Percentiles rank a stretch among this genome's conserved stretches.
Evolutionary conservation across 2,888 invertebrate species (phyloP).

Genomic region (Heteromurus nitidus): DNA sequence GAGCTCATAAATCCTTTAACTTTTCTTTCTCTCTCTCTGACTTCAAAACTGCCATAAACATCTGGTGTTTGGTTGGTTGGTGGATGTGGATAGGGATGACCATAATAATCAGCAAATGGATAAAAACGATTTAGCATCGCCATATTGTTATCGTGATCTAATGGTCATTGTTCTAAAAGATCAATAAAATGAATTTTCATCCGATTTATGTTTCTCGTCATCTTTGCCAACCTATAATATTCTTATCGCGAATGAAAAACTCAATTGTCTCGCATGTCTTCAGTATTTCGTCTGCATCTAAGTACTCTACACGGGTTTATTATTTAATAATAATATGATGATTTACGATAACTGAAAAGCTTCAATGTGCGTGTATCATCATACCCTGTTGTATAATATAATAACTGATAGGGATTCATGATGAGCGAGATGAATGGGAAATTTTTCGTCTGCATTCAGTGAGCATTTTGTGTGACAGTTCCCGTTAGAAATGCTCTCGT

Average conservation of each 20-base stretch:
- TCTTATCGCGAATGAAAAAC: no score
- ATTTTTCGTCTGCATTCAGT: not conserved
- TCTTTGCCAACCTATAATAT: not conserved
- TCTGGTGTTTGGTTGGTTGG: constrained; percentile 4
- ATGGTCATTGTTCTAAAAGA: constrained; percentile 30
- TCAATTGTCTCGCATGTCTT: constrained; percentile 13
- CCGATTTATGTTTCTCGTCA: not conserved
- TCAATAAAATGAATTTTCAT: constrained; percentile 4
- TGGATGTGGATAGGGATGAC: constrained; percentile 9
- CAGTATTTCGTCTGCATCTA: not conserved
- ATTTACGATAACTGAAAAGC: constrained; percentile 15
- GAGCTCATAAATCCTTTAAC: constrained; percentile 23
- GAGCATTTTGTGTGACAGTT: constrained; percentile 12
- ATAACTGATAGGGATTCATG: constrained; percentile 10
- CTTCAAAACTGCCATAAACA: constrained; percentile 3
- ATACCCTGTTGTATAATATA: not conserved
- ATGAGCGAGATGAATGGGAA: not conserved
- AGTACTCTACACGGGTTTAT: not conserved
- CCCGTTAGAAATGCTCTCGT: constrained; percentile 25
- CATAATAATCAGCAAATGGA: constrained; percentile 8
- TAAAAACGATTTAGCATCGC: constrained; percentile 15
- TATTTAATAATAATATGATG: constrained; percentile 11
- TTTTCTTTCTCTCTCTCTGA: not conserved
- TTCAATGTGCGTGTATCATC: not conserved
- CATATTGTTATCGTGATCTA: constrained; percentile 45